A percentile compares a stretch with the other conserved stretches of the same genome.
phyloP scores from a whole-genome alignment of 2,797 vertebrate genomes.

The Sebastes baramenuke region DNA sequence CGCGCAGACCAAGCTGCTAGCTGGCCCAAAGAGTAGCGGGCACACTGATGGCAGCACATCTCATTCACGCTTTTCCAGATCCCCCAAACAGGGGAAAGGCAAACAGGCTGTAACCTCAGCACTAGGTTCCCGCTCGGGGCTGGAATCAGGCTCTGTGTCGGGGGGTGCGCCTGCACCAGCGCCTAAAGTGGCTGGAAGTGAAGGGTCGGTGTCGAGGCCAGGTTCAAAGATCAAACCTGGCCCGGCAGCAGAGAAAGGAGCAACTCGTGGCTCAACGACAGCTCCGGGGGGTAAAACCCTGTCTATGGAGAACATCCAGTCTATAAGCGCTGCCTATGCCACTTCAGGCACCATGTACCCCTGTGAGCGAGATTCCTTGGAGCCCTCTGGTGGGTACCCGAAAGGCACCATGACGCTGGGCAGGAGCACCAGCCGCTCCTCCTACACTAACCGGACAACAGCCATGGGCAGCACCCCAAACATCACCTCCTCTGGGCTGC shows the following conservation, averaged over 20 bases:
- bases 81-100: slow-evolving; percentile 89
- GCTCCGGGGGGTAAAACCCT: slow-evolving; percentile 89
- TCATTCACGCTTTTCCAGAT: slow-evolving; percentile 88
- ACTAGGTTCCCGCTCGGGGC: slow-evolving; percentile 86
- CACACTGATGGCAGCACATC: slow-evolving; percentile 86
- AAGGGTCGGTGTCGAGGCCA: slow-evolving; percentile 33
- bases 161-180: slow-evolving; percentile 48
- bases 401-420: slow-evolving; percentile 96
- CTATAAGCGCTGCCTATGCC: slow-evolving; percentile 95
- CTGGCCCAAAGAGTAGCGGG: slow-evolving; percentile 86
- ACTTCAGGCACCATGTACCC: slow-evolving; percentile 94
- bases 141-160: slow-evolving; percentile 82
- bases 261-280: slow-evolving; percentile 75
- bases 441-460: slow-evolving; percentile 86
- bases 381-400: slow-evolving; percentile 88
- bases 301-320: slow-evolving; percentile 99
- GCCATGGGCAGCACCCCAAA: slow-evolving; percentile 94
- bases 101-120: slow-evolving; percentile 83
- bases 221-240: slow-evolving; percentile 54
- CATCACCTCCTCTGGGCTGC: slow-evolving; percentile 89
- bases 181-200: slow-evolving; percentile 45
- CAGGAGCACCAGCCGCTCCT: slow-evolving; percentile 88
- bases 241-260: slow-evolving; percentile 51
- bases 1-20: slow-evolving; percentile 82
- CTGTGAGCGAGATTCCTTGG: slow-evolving; percentile 88